Percentiles rank a stretch among this genome's conserved stretches.
These are phyloP conservation scores for Micrasema minimum DNA, from an alignment of 1,140 invertebrate genomes.

Conservation along the genomic window DNA sequence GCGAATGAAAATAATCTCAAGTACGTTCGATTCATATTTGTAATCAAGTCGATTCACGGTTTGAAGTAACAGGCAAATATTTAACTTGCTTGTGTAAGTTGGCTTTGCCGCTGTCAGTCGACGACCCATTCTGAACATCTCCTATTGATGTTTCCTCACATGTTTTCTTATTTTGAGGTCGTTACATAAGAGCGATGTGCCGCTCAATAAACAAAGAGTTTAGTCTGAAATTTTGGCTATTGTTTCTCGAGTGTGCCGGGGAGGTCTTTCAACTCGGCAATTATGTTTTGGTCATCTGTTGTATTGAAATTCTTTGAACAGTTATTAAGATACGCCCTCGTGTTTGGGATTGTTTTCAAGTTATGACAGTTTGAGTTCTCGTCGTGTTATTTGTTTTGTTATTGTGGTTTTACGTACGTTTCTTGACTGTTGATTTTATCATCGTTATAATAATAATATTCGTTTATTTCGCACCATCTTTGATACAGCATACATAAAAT, in stretches of 20 bases:
- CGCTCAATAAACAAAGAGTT: slow-evolving; percentile 8
- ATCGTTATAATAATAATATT: too few relatives aligned
- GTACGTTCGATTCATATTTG: too few relatives aligned
- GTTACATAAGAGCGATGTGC: slow-evolving; percentile 4
- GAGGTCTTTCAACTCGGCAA: slow-evolving; percentile 10
- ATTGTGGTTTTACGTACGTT: too few relatives aligned
- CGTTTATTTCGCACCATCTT: too few relatives aligned
- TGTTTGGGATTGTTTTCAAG: too few relatives aligned
- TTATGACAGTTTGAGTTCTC: too few relatives aligned
- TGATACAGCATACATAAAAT: too few relatives aligned
- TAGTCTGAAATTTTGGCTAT: slow-evolving; percentile 12
- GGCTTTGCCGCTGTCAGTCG: not conserved
- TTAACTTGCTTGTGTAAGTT: not conserved
- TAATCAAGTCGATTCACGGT: not conserved
- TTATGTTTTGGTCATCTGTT: not conserved
- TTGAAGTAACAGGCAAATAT: not conserved
- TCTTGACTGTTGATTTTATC: too few relatives aligned
- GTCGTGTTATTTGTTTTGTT: too few relatives aligned
- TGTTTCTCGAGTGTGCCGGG: not conserved
- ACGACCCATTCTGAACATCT: not conserved
- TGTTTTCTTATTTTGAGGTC: slow-evolving; percentile 15
- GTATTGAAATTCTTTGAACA: not conserved
- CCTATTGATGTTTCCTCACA: slow-evolving; percentile 9
- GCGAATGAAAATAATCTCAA: too few relatives aligned
- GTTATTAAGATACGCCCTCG: not conserved